phyloP scores from a whole-genome alignment of 2,797 vertebrate species.

The Hippocampus kuda region DNA sequence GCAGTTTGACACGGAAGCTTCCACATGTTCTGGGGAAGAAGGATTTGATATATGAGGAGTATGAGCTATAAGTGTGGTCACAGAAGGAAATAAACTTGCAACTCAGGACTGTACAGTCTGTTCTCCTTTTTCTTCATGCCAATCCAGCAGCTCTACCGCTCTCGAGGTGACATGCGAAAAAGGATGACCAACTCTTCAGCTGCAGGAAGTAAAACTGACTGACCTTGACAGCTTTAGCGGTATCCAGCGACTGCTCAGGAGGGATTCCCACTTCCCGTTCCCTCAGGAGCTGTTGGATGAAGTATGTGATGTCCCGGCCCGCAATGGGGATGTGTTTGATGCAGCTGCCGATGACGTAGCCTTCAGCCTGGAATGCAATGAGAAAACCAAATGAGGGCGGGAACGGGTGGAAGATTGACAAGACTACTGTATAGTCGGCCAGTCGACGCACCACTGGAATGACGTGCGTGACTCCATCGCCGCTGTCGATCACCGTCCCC shows the following conservation, averaged over 20 bases:
- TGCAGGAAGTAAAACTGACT: not conserved
- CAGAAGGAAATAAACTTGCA: too few species aligned
- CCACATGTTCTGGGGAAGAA: not conserved
- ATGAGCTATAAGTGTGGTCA: too few species aligned
- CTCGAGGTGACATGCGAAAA: slow-evolving; percentile 19
- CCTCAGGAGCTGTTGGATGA: slow-evolving; percentile 91
- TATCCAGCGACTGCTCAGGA: slow-evolving; percentile 93
- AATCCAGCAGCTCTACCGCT: slow-evolving; percentile 12
- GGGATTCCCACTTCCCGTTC: slow-evolving; percentile 96
- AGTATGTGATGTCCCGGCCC: slow-evolving; percentile 94
- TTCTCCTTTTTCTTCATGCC: not conserved
- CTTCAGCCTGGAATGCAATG: slow-evolving; percentile 75
- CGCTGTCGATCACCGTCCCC: slow-evolving; percentile 93
- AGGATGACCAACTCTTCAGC: not conserved
- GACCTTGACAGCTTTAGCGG: slow-evolving; percentile 96
- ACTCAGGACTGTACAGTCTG: too few species aligned
- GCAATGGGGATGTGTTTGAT: slow-evolving; percentile 99
- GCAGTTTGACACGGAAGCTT: too few species aligned
- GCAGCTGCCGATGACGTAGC: slow-evolving; percentile 96
- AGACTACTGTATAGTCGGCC: not conserved
- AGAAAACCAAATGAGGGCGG: not conserved
- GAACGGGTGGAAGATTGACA: accelerated
- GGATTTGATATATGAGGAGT: not conserved
- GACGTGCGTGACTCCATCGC: slow-evolving; percentile 93
- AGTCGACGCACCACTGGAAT: slow-evolving; percentile 82